Percentiles rank a stretch among this genome's conserved stretches.
Evolutionary conservation across 2,113 vertebrate species (phyloP).

Genomic region (Corythoichthys intestinalis): DNA sequence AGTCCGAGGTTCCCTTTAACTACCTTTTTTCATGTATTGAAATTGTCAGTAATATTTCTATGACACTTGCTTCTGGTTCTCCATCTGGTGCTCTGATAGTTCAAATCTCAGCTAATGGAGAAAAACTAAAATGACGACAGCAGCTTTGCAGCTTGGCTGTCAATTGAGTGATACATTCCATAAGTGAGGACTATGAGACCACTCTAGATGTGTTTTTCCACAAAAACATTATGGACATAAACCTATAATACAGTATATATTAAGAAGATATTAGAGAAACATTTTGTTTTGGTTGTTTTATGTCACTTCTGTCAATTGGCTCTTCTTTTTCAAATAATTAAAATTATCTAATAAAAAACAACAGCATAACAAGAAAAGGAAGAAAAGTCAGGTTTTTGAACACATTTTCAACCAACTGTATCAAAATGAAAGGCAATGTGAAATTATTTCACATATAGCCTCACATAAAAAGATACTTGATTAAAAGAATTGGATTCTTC

Average conservation of each 20-base stretch:
- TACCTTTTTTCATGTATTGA: not conserved
- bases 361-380: too few species aligned
- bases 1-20: too few species aligned
- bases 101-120: not conserved
- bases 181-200: conserved; percentile 12
- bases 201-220: not conserved
- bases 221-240: not conserved
- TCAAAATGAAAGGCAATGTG: too few species aligned
- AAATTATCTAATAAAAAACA: too few species aligned
- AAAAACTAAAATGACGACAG: conserved; percentile 2
- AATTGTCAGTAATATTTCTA: not conserved
- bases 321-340: not conserved
- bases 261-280: too few species aligned
- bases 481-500: not conserved
- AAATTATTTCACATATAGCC: too few species aligned
- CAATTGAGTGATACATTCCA: conserved; percentile 57
- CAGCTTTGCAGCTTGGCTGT: conserved; percentile 35
- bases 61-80: not conserved
- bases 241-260: too few species aligned
- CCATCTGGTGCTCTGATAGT: not conserved
- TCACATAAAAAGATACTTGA: too few species aligned
- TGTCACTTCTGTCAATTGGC: too few species aligned
- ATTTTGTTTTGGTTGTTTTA: too few species aligned
- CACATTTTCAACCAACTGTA: too few species aligned
- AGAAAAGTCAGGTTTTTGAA: too few species aligned